Evolutionary conservation across 2,113 vertebrate genomes (phyloP), one percentile per base, ranked within the genome.

Genomic region (Cinclus cinclus): DNA sequence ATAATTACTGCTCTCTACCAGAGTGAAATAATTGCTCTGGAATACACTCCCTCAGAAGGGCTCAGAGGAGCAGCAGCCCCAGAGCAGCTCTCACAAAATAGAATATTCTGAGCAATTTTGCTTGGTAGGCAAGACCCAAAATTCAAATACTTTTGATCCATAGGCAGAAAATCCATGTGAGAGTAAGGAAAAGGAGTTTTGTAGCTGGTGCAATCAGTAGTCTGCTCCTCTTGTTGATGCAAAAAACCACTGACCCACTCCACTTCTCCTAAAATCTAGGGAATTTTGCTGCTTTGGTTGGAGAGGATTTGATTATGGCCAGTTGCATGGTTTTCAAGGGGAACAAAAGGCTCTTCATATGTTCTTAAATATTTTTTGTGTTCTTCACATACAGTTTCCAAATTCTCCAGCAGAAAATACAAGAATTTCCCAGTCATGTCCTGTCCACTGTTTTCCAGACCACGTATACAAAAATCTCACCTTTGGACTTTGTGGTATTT

Each of bases 401-500:
- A 68, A 50, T 33, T 42, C 35, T 79, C 10, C 22, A 50, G 13
- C 39, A 83, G 62, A 83, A 94, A 58, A 59, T 37, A 15, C 11
- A 75, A 37, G 24, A 67, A 59, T 6, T 70, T 59, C 27, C 39
- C 47, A 15, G 23, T 24, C 5, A 12, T 27, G 14, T 56, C 37
- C 78, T 69, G 6, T 28, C 27, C 0, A 1, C 24, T 2, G 0
- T 11, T 67, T 20, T 79, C 31, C 31, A 49, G 47, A 13, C 9
- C 3, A 1, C 0, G 3, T 24, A 15, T 24, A 15, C 19, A n/a
- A 68, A 3, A 25, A 31, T 9, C 39, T 91, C 35, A 41, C 15
- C 16, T 53, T 76, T 28, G 23, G 33, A 31, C 10, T 63, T 67
- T 0, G 0, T 14, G 24, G 6, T 39, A 24, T 55, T 83, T 79